Evolutionary conservation across 2,888 invertebrate genomes (phyloP).

Genomic region (Dastarcus helophoroides): DNA sequence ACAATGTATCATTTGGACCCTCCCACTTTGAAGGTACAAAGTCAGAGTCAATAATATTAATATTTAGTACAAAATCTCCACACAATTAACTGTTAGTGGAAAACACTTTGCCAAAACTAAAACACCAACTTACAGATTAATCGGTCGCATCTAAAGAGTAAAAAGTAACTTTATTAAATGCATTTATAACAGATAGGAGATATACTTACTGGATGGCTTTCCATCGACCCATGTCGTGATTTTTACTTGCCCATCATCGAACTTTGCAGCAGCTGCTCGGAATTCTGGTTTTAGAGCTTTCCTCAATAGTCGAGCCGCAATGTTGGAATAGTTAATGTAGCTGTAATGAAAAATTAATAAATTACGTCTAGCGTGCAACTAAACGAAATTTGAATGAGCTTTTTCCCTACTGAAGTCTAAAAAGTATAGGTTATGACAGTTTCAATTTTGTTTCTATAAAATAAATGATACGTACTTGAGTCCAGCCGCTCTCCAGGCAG

Average conservation of each 20-base stretch:
- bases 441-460: background rate
- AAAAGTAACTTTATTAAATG: background rate
- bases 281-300: constrained; percentile 68
- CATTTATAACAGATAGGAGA: too few species aligned
- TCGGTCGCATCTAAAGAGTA: constrained; percentile 5
- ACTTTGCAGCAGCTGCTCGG: constrained; percentile 60
- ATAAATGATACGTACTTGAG: constrained; percentile 54
- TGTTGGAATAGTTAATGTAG: constrained; percentile 92
- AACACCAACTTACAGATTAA: constrained; percentile 1
- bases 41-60: too few species aligned
- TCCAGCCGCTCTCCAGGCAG: constrained; percentile 75
- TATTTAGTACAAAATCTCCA: too few species aligned
- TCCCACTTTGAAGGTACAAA: too few species aligned
- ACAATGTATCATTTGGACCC: too few species aligned
- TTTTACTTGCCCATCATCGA: constrained; percentile 64
- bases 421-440: constrained; percentile 10
- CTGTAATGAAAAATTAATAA: constrained; percentile 41
- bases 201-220: constrained; percentile 72
- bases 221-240: constrained; percentile 87
- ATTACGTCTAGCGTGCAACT: constrained; percentile 5
- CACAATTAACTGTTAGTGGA: too few species aligned
- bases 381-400: too few species aligned
- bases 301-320: constrained; percentile 77
- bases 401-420: background rate
- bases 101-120: too few species aligned